Evolutionary conservation across 1,140 invertebrate genomes (phyloP).

Genomic region (Hydropsyche tenuis): DNA sequence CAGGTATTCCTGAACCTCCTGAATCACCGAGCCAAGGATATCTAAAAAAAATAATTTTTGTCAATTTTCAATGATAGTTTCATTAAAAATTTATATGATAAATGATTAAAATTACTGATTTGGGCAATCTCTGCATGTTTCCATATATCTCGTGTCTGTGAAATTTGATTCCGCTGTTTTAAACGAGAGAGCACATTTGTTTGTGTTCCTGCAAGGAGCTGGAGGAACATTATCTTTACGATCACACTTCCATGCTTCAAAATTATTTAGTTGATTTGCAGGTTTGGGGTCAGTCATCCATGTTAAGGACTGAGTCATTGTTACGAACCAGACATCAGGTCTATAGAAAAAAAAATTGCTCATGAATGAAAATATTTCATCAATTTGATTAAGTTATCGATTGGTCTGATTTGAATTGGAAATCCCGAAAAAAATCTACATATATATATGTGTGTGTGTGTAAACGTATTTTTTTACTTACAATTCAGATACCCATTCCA

Average conservation of each 20-base stretch:
- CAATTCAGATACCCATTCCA: slow-evolving; percentile 80
- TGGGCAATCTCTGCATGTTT: slow-evolving; percentile 86
- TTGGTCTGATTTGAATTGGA: too few species aligned
- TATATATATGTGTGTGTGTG: neutral
- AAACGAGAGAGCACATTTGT: slow-evolving; percentile 84
- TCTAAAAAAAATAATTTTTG: slow-evolving; percentile 51
- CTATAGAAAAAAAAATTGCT: slow-evolving; percentile 60
- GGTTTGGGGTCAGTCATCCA: slow-evolving; percentile 90
- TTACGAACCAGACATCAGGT: slow-evolving; percentile 89
- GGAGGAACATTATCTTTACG: slow-evolving; percentile 74
- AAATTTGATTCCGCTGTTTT: slow-evolving; percentile 77
- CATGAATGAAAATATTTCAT: too few species aligned
- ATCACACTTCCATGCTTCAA: slow-evolving; percentile 82
- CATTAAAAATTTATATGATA: neutral
- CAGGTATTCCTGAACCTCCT: slow-evolving; percentile 78
- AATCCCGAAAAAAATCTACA: neutral
- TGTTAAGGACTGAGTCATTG: slow-evolving; percentile 85
- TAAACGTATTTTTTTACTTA: slow-evolving; percentile 62
- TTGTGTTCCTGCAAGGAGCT: slow-evolving; percentile 80
- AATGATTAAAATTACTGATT: slow-evolving; percentile 67
- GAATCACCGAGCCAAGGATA: slow-evolving; percentile 87
- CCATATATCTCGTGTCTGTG: slow-evolving; percentile 84
- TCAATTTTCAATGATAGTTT: neutral
- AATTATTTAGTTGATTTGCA: slow-evolving; percentile 71
- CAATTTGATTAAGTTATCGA: neutral